Base-by-base conservation (phyloP, 2,888 invertebrate species). In the Nemotelus nigrinus region DNA sequence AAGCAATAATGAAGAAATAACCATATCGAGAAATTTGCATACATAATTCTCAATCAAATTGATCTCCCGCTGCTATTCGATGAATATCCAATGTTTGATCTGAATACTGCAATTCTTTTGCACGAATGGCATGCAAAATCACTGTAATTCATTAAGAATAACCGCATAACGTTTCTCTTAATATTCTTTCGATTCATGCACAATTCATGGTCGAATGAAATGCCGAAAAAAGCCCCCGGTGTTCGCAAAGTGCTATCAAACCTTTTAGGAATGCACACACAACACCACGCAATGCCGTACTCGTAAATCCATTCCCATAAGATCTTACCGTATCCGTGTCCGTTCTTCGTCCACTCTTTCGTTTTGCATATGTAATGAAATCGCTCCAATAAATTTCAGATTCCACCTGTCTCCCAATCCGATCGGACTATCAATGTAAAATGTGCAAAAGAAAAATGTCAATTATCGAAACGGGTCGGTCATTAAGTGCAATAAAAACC, bases 401-500 rank as follows among this genome's bases (percentile, higher is more conserved):
- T 45, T 65, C 65, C 65, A 65, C 47, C 65, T 65, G 65, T 43
- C n/a, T n/a, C n/a, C n/a, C n/a, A n/a, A n/a, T n/a, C n/a, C n/a
- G n/a, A n/a, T n/a, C n/a, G n/a, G n/a, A 1, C 39, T 8, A 41
- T n/a, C 45, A 44, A 5, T 5, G 7, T 65, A 47, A 47, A 65
- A 44, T 5, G 65, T 65, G 47, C 65, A 65, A 65, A 65, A 65
- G 65, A 47, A 65, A 47, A 65, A 65, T 65, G 65, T 65, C 65
- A 65, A 65, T 65, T 65, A 65, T 65, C 44, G 65, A 65, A 65
- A 65, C 65, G 44, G 65, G 65, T 47, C 65, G 47, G n/a, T n/a
- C 65, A 65, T 65, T 45, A 65, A 65, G 65, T 65, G 65, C 65
- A 65, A 65, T 65, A 65, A 65, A 25, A 65, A 65, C 65, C 10